These are phyloP conservation scores for Microdon myrmicae DNA, from an alignment of 2,888 invertebrate species.

Conservation along the genomic window DNA sequence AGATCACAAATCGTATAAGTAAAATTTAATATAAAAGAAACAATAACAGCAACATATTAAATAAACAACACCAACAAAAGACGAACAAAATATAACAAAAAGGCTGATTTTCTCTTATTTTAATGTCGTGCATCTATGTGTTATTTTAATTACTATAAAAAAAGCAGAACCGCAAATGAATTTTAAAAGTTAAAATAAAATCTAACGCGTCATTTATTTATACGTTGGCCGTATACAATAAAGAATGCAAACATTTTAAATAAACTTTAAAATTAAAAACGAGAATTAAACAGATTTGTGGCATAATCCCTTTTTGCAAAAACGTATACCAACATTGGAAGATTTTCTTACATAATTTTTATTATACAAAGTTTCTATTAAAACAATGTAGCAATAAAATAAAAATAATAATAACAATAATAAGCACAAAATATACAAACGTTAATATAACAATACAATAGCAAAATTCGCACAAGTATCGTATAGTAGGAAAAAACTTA, in stretches of 20 bases:
- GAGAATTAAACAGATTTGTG: conserved; percentile 8
- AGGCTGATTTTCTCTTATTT: conserved; percentile 65
- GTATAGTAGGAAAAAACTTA: conserved; percentile 10
- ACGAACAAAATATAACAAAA: conserved; percentile 60
- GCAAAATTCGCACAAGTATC: conserved; percentile 33
- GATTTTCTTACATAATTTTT: conserved; percentile 41
- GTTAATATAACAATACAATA: too few species aligned
- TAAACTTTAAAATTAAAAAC: conserved; percentile 12
- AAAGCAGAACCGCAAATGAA: conserved; percentile 5
- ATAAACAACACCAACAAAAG: conserved; percentile 29
- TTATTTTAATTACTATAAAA: conserved; percentile 29
- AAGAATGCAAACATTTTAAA: conserved; percentile 4
- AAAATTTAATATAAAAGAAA: conserved; percentile 9
- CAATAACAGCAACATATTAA: conserved; percentile 12
- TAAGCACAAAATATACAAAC: conserved; percentile 6
- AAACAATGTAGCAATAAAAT: too few species aligned
- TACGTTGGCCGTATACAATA: conserved; percentile 35
- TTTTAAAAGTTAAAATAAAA: conserved; percentile 12
- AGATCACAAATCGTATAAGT: too few species aligned
- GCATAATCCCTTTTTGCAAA: conserved; percentile 13
- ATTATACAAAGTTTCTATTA: conserved; percentile 40
- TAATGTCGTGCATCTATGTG: conserved; percentile 64
- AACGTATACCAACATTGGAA: conserved; percentile 21
- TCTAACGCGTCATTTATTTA: too few species aligned
- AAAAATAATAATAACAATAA: too few species aligned